phyloP scores from a whole-genome alignment of 2,888 invertebrate genomes.

The Trichogramma dendrolimi region DNA sequence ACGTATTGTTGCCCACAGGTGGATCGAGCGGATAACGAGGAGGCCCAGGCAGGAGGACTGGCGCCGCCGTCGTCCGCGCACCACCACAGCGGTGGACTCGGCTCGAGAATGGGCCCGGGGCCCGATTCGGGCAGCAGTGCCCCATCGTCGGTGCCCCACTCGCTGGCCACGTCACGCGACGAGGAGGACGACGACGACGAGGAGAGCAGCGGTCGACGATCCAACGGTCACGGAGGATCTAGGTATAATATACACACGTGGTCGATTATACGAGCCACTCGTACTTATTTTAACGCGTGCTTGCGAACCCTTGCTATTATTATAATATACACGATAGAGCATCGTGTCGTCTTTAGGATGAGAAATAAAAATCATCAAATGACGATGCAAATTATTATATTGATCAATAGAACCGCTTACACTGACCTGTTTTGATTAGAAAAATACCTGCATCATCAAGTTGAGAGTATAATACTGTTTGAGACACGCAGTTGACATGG shows the following conservation, averaged over 20 bases:
- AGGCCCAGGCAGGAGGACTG: slow-evolving; percentile 46
- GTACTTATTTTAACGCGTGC: too few species aligned
- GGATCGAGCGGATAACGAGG: slow-evolving; percentile 51
- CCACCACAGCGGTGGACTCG: slow-evolving; percentile 43
- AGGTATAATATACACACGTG: slow-evolving; percentile 39
- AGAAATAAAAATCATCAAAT: too few species aligned
- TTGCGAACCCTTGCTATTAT: too few species aligned
- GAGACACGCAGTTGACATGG: too few species aligned
- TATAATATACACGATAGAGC: neutral
- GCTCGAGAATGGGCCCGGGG: slow-evolving; percentile 49
- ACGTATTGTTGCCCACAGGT: slow-evolving; percentile 35
- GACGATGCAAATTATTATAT: too few species aligned
- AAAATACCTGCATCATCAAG: too few species aligned
- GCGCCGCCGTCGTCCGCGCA: slow-evolving; percentile 39
- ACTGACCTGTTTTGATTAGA: too few species aligned
- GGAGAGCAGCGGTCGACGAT: slow-evolving; percentile 46
- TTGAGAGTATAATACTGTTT: too few species aligned
- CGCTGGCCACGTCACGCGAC: slow-evolving; percentile 65
- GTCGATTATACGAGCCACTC: too few species aligned
- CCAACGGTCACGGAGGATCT: slow-evolving; percentile 45
- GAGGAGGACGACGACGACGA: slow-evolving; percentile 62
- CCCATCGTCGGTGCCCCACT: slow-evolving; percentile 52
- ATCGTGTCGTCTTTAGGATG: neutral
- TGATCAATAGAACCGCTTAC: too few species aligned
- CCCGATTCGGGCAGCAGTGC: slow-evolving; percentile 51